phyloP scores from a whole-genome alignment of 1,140 invertebrate genomes.

The Antheraea pernyi region DNA sequence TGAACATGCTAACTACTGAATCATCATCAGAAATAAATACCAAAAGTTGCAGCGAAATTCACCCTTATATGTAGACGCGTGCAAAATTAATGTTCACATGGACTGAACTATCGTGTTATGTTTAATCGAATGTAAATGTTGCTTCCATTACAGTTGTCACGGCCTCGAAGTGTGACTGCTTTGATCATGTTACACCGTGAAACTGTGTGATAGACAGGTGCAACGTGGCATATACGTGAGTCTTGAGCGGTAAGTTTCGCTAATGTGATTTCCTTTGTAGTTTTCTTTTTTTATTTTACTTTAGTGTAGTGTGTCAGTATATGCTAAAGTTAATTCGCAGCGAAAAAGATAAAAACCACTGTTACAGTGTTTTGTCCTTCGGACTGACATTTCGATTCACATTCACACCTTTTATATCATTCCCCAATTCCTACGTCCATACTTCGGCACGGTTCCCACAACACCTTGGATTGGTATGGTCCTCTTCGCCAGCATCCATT shows the following conservation, averaged over 20 bases:
- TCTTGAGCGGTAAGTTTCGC: not conserved
- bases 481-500: too few species aligned
- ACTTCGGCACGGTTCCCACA: too few species aligned
- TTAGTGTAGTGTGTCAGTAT: too few species aligned
- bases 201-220: not conserved
- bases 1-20: too few species aligned
- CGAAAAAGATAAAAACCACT: too few species aligned
- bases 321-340: too few species aligned
- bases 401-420: too few species aligned
- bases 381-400: too few species aligned
- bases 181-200: slow-evolving; percentile 32
- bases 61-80: not conserved
- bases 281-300: too few species aligned
- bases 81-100: not conserved
- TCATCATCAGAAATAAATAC: not conserved
- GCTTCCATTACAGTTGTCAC: slow-evolving; percentile 30
- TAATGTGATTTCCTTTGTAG: not conserved
- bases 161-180: slow-evolving; percentile 20
- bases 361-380: too few species aligned
- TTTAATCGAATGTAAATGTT: slow-evolving; percentile 47
- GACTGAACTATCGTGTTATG: slow-evolving; percentile 27
- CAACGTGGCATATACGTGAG: not conserved
- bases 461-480: too few species aligned
- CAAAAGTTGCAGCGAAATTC: not conserved
- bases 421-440: too few species aligned